Base-by-base conservation (phyloP, 2,113 vertebrate species). In the Eidolon helvum region DNA sequence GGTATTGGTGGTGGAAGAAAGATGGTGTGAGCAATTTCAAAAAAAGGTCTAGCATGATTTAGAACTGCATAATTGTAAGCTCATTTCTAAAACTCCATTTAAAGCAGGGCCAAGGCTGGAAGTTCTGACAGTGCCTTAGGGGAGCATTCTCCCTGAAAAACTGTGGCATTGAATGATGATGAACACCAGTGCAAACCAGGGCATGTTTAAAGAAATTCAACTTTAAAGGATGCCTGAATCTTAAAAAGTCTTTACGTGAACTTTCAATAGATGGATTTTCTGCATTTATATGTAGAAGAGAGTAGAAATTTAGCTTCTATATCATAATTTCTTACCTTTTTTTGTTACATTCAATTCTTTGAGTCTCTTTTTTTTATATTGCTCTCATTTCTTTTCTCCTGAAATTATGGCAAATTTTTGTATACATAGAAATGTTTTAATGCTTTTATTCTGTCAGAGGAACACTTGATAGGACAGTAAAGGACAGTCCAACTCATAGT, bases 1-100 rank as follows among this genome's bases (percentile, higher is more conserved):
- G 61, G 50, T 79, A 33, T 55, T 59, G 61, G 75, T n/a, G 15
- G 28, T 45, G 12, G 72, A 96, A 88, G 57, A 77, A 80, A 94
- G 72, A 75, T 45, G 16, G 65, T 55, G 14, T 84, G 57, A 91
- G 48, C 22, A 33, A 33, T 95, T 98, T 96, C 59, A 66, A 74
- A 80, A 80, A 87, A 87, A 53, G 55, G 19, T 71, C 68, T 91
- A 61, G 18, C 57, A 18, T 94, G 96, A 94, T 79, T 95, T 57
- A 87, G 88, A 91, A 40, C 71, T 83, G 57, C 30, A 75, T 66
- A 93, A 88, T 68, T 48, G 10, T 74, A 68, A 90, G 92, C 69
- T 94, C 68, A 75, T 97, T 96, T 97, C 88, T 86, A 38, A 95
- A 91, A 83, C 88, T 91, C 86, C 91, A 85, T 95, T 92, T 96